Conservation (phyloP, 2,113 vertebrate genomes). For the Epinephelus fuscoguttatus region DNA sequence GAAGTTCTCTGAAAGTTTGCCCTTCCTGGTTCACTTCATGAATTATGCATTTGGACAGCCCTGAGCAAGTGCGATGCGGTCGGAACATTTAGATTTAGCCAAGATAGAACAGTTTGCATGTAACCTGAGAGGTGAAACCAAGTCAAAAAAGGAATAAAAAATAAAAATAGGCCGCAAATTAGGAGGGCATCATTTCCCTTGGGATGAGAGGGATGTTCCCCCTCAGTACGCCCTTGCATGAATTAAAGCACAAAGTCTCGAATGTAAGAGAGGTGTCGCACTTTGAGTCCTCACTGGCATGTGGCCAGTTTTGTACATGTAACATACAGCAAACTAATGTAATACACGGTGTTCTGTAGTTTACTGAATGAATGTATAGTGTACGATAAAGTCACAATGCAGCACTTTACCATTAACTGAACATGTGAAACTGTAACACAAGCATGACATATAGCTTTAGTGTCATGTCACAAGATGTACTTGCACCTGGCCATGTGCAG, state of each 20-base stretch:
- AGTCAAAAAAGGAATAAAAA: neutral
- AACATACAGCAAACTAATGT: neutral
- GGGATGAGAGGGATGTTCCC: neutral
- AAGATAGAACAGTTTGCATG: neutral
- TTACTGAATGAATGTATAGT: no score
- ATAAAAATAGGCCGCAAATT: neutral
- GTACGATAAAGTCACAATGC: no score
- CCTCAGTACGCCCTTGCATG: neutral
- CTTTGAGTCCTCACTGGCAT: neutral
- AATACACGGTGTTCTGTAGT: neutral
- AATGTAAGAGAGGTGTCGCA: neutral
- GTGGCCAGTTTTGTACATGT: neutral
- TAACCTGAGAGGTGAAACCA: neutral
- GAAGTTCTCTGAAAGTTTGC: no score
- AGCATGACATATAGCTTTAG: neutral
- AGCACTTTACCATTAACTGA: conserved; percentile 10
- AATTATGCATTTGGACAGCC: neutral
- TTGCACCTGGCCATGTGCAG: neutral
- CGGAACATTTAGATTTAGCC: neutral
- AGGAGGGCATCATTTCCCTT: neutral
- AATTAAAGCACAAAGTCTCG: neutral
- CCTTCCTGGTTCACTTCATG: neutral
- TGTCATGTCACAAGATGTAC: neutral
- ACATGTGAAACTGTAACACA: no score
- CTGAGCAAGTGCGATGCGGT: neutral